Evolutionary conservation across 2,888 invertebrate species (phyloP).

Genomic region (Cistogaster globosa): DNA sequence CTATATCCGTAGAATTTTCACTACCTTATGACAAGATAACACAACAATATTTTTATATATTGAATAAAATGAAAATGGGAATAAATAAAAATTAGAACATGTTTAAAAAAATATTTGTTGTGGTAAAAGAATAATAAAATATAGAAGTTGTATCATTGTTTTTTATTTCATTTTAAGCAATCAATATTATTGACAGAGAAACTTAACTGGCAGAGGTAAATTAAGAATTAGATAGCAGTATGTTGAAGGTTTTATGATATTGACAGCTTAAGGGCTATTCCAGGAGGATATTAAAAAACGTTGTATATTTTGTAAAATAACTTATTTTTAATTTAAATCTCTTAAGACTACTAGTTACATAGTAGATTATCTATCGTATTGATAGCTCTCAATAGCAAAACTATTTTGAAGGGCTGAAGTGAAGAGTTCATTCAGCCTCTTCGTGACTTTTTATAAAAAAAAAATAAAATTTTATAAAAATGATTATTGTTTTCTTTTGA

Average conservation of each 20-base stretch:
- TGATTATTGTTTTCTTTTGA: no score
- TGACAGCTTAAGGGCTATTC: conserved; percentile 61
- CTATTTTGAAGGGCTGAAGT: no score
- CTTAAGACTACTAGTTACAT: no score
- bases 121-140: conserved; percentile 60
- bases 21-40: conserved; percentile 51
- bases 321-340: no score
- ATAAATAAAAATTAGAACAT: no score
- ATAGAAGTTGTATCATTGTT: conserved; percentile 36
- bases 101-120: no score
- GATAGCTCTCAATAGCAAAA: no score
- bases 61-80: neutral
- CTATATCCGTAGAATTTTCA: conserved; percentile 63
- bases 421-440: no score
- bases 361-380: no score
- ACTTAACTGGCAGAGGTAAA: neutral
- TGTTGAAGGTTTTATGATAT: conserved; percentile 59
- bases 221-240: conserved; percentile 7
- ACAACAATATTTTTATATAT: conserved; percentile 39
- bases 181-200: conserved; percentile 54
- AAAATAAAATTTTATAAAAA: no score
- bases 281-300: conserved; percentile 53
- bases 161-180: conserved; percentile 2
- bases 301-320: no score
- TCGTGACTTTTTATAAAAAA: no score